Evolutionary conservation across 1,140 invertebrate species (phyloP).

Genomic region (Cydia splendana): DNA sequence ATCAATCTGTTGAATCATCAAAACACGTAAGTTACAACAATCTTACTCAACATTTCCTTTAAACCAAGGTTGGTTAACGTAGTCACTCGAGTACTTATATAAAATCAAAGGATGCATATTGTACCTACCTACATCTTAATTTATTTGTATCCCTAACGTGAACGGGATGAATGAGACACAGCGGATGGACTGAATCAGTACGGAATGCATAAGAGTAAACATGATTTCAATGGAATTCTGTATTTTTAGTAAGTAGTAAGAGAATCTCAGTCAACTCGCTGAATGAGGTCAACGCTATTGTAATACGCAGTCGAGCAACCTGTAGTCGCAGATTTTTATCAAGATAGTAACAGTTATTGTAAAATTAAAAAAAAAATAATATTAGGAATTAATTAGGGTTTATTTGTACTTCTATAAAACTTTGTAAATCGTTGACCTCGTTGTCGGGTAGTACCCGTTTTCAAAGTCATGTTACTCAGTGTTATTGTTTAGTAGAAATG

Average conservation of each 20-base stretch:
- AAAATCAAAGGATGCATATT: conserved; percentile 24
- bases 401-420: no score
- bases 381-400: not conserved
- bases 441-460: no score
- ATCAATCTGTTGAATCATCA: no score
- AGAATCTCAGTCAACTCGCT: conserved; percentile 24
- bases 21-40: no score
- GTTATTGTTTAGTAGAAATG: no score
- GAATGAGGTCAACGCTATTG: conserved; percentile 30
- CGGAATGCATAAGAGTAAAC: conserved; percentile 31
- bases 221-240: conserved; percentile 25
- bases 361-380: no score
- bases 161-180: conserved; percentile 31
- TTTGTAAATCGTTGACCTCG: no score
- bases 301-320: not conserved
- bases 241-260: conserved; percentile 33
- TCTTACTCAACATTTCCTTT: no score
- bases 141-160: conserved; percentile 21
- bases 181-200: conserved; percentile 32
- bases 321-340: conserved; percentile 1
- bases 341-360: not conserved
- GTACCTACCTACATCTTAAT: conserved; percentile 12
- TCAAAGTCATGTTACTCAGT: no score
- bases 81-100: conserved; percentile 1
- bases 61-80: not conserved